These are phyloP conservation scores for Gavia stellata DNA, from an alignment of 2,113 vertebrate species.

Conservation along the genomic window DNA sequence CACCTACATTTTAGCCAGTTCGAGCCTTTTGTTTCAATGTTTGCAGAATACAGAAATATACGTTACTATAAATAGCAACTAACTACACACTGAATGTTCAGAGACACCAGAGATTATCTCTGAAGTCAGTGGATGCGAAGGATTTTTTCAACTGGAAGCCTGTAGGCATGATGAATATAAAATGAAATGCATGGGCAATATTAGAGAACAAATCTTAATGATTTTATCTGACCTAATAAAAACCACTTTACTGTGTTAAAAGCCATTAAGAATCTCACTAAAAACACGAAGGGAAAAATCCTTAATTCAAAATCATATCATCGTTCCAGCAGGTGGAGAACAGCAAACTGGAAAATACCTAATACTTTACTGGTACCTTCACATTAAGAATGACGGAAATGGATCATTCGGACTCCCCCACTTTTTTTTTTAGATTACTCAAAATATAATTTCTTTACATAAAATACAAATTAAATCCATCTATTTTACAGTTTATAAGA, in stretches of 20 bases:
- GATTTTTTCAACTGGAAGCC: neutral
- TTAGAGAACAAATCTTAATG: neutral
- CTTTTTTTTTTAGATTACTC: neutral
- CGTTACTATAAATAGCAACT: neutral
- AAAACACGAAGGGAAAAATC: neutral
- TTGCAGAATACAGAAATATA: neutral
- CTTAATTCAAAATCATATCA: neutral
- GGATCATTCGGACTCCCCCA: neutral
- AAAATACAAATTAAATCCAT: neutral
- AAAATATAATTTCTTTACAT: neutral
- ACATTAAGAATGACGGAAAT: neutral
- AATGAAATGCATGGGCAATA: neutral
- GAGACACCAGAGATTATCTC: neutral
- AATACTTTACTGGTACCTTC: neutral
- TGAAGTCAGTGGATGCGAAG: neutral
- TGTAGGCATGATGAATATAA: neutral
- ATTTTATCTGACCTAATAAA: neutral
- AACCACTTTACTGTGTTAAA: neutral
- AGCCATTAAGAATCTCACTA: neutral
- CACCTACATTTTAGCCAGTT: neutral
- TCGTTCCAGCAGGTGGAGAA: neutral
- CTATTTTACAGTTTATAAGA: neutral
- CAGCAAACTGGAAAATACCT: neutral
- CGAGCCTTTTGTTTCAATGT: neutral
- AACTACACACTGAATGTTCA: neutral